Conservation (phyloP, 2,113 vertebrate species). For the Leiothrix lutea region DNA sequence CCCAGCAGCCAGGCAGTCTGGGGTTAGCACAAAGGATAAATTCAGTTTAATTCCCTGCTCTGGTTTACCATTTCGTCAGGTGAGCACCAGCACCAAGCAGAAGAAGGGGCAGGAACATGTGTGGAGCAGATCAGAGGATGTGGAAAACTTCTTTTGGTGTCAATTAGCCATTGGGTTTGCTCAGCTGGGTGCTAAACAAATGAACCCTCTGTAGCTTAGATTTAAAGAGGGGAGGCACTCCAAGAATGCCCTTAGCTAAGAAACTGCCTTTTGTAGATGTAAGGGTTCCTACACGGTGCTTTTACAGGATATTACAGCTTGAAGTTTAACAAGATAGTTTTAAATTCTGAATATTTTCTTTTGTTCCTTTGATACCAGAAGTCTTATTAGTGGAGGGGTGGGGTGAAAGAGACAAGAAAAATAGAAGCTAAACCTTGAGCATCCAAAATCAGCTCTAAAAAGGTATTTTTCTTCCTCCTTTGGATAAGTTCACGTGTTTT, state of each 20-base stretch:
- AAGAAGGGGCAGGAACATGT: neutral
- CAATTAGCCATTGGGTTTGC: neutral
- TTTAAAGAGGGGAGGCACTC: neutral
- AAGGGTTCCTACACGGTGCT: neutral
- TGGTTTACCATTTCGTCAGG: neutral
- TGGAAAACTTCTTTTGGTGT: neutral
- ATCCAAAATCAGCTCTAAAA: conserved; percentile 31
- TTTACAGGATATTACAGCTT: neutral
- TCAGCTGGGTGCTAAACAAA: conserved; percentile 18
- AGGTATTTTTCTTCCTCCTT: conserved; percentile 25
- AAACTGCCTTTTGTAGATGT: neutral
- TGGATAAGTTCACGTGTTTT: conserved; percentile 10
- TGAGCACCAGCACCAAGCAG: neutral
- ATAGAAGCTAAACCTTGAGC: neutral
- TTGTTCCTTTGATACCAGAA: neutral
- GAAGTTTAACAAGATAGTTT: conserved; percentile 8
- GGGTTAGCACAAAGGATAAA: neutral
- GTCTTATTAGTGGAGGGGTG: neutral
- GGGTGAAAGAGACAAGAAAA: neutral
- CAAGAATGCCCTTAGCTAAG: neutral
- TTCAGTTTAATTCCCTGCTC: neutral
- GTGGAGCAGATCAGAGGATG: neutral
- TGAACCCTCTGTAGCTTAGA: neutral
- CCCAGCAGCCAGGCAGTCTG: neutral
- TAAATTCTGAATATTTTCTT: neutral